Conservation (phyloP, 2,888 invertebrate genomes). For the Coleophora deauratella region DNA sequence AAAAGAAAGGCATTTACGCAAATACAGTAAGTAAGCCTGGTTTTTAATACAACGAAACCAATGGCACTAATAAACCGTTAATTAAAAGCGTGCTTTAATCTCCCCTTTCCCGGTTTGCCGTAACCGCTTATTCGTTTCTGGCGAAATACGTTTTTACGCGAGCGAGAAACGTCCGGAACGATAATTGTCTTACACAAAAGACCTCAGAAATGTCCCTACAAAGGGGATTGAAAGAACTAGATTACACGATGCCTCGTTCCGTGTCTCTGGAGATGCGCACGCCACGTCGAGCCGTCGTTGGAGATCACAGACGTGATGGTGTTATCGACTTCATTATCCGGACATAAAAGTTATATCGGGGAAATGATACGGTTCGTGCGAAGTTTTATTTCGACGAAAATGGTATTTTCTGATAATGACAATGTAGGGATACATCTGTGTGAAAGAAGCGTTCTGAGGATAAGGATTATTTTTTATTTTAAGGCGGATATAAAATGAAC, state of each 20-base stretch:
- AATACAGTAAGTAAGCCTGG: no score
- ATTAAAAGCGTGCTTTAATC: constrained; percentile 21
- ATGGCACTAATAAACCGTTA: constrained; percentile 17
- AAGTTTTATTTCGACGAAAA: not conserved
- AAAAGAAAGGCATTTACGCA: no score
- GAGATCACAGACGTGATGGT: constrained; percentile 9
- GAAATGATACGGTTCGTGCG: constrained; percentile 1
- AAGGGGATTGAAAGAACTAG: constrained; percentile 61
- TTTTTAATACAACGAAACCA: not conserved
- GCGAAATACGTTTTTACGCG: constrained; percentile 52
- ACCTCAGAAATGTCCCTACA: constrained; percentile 51
- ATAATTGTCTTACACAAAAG: constrained; percentile 65
- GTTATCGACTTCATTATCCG: constrained; percentile 12
- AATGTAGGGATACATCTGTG: no score
- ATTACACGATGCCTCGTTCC: constrained; percentile 40
- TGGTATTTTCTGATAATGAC: no score
- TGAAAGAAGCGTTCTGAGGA: no score
- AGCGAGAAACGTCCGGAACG: constrained; percentile 42
- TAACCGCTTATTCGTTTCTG: constrained; percentile 23
- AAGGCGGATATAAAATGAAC: no score
- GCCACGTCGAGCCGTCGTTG: constrained; percentile 17
- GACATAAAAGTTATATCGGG: constrained; percentile 6
- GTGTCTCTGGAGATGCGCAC: constrained; percentile 16
- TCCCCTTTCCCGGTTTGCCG: constrained; percentile 11
- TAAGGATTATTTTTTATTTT: no score